A percentile compares a stretch with the other conserved stretches of the same genome.
These are phyloP conservation scores for Psittacula derbiana DNA, from an alignment of 2,797 vertebrate genomes.

Conservation along the genomic window DNA sequence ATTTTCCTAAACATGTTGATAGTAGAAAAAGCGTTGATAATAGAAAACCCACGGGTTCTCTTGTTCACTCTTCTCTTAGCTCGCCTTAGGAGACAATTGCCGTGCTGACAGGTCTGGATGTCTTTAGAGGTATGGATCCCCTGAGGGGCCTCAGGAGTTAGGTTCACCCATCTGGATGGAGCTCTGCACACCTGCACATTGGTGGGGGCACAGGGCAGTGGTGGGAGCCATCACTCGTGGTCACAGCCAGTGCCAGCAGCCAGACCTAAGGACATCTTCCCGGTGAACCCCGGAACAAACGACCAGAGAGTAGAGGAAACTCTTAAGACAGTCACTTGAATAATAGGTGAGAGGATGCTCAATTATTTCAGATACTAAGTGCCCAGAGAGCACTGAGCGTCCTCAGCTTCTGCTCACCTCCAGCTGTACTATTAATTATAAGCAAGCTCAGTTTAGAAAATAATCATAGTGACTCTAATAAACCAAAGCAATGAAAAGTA, in stretches of 20 bases:
- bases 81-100: background rate
- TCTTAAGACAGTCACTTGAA: fast-evolving
- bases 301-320: background rate
- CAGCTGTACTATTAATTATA: background rate
- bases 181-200: background rate
- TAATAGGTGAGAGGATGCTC: background rate
- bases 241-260: background rate
- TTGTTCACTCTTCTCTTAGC: background rate
- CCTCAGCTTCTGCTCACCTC: background rate
- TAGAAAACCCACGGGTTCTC: background rate
- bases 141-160: background rate
- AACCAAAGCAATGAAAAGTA: background rate
- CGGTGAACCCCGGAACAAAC: background rate
- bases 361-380: background rate
- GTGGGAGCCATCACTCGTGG: background rate
- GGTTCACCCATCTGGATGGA: background rate
- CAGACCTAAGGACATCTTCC: background rate
- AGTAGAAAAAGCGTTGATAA: slow-evolving; percentile 25
- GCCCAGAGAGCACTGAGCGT: background rate
- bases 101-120: background rate
- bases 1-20: background rate
- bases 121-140: background rate
- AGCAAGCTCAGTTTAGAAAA: background rate
- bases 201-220: background rate
- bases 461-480: background rate